Evolutionary conservation across 2,888 invertebrate genomes (phyloP), one percentile per base, ranked within the genome.

Genomic region (Drosophila nr. perissopoda): DNA sequence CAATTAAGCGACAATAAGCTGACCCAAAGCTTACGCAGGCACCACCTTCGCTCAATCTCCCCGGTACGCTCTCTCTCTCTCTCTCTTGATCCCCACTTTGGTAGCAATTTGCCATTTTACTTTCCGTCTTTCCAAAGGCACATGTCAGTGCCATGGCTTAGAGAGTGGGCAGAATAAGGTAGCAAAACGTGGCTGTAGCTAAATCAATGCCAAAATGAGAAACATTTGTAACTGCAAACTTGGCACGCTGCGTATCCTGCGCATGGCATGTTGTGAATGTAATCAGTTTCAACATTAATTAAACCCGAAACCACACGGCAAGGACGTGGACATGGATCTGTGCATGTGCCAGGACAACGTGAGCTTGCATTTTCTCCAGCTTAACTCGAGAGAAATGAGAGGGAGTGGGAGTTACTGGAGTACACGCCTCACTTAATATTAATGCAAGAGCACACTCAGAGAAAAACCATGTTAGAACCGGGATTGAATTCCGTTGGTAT

Each of bases 1-100:
- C 89, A 88, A 91, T 88, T 90, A 88, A 88, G 74, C 76, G 79
- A 72, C 74, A 81, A 76, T 89, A 88, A 86, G 84, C 79, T 88
- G 89, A 81, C 83, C 74, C 65, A 74, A 78, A 76, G 81, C 83
- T 52, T 49, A 56, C 60, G 52, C 63, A 76, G 53, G 54, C 60
- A 46, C 21, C 60, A 25, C 60, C 18, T 13, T 2, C 7, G 7
- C 8, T 2, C 18, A 18, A 13, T 16, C 13, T 16, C 21, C 3
- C 13, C 13, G 11, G 11, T 21, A 8, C 18, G 27, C 56, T 29
- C 38, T n/a, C 11, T 13, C 16, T 10, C 56, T 29, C 38, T n/a
- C 11, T 13, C 16, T 10, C 7, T 25, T 2, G 57, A 46, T 52
- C 49, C 38, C 56, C 67, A 67, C 62, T 73, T 63, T 59, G 67